phyloP scores from a whole-genome alignment of 2,113 vertebrate genomes.

The Actenoides hombroni region DNA sequence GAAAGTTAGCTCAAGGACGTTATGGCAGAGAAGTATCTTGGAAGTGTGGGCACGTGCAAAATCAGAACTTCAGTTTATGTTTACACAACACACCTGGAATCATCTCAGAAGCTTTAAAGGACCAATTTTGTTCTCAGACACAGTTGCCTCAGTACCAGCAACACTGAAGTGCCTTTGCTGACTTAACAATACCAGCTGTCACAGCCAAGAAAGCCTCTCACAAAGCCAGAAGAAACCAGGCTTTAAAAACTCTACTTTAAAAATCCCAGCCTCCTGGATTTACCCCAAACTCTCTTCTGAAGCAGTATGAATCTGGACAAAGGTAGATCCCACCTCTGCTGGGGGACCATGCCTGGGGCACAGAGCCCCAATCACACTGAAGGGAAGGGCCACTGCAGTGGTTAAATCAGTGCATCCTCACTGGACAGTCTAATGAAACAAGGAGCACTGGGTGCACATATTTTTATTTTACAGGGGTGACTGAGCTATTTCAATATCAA shows the following conservation, averaged over 20 bases:
- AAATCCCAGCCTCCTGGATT: background rate
- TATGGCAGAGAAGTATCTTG: background rate
- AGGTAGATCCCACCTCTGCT: background rate
- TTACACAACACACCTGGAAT: background rate
- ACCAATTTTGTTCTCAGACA: background rate
- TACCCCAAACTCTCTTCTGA: background rate
- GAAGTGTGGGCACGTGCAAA: background rate
- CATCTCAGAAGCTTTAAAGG: background rate
- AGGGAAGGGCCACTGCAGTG: background rate
- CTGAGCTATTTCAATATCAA: background rate
- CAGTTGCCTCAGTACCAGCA: background rate
- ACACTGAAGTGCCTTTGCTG: background rate
- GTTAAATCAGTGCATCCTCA: background rate
- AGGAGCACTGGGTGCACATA: background rate
- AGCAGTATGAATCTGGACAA: background rate
- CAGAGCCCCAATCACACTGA: background rate
- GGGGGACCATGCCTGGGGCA: too few relatives aligned
- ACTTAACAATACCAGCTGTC: background rate
- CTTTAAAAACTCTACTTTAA: background rate
- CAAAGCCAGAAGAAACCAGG: background rate
- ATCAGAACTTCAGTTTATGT: background rate
- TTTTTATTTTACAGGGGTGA: background rate
- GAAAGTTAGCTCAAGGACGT: accelerated
- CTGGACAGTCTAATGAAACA: background rate
- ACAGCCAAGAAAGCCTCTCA: background rate